phyloP scores from a whole-genome alignment of 2,797 vertebrate species.

The Manis pentadactyla region DNA sequence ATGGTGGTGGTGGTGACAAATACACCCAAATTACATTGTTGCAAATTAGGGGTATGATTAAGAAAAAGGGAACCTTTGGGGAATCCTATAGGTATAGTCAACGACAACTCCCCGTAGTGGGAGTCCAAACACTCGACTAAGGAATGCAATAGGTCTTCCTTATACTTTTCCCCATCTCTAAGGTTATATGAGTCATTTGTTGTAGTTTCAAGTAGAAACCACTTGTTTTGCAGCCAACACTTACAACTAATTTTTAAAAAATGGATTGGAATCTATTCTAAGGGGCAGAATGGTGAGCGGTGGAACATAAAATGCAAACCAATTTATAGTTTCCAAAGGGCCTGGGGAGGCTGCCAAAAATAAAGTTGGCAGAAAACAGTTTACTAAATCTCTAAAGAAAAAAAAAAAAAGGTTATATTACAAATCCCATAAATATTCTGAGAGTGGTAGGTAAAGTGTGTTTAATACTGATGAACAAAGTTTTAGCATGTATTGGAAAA shows the following conservation, averaged over 20 bases:
- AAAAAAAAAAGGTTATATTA: conserved; percentile 73
- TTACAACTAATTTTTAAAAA: conserved; percentile 45
- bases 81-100: not conserved
- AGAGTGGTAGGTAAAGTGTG: conserved; percentile 81
- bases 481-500: conserved; percentile 82
- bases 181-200: not conserved
- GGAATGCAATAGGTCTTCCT: not conserved
- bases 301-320: conserved; percentile 74
- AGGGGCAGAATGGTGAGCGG: conserved; percentile 56
- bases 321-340: conserved; percentile 77
- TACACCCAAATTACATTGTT: not conserved
- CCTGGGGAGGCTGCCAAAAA: conserved; percentile 69
- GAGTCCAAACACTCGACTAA: not conserved
- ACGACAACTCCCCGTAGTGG: not conserved
- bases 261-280: conserved; percentile 62
- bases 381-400: conserved; percentile 82
- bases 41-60: not conserved
- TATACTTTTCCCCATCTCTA: not conserved
- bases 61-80: not conserved
- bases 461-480: conserved; percentile 79
- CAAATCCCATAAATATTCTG: conserved; percentile 80
- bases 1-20: not conserved
- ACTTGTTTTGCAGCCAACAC: conserved; percentile 1
- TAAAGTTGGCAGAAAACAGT: conserved; percentile 83
- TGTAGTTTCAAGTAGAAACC: conserved; percentile 2